Evolutionary conservation across 2,113 vertebrate species (phyloP).

Genomic region (Bos indicus): DNA sequence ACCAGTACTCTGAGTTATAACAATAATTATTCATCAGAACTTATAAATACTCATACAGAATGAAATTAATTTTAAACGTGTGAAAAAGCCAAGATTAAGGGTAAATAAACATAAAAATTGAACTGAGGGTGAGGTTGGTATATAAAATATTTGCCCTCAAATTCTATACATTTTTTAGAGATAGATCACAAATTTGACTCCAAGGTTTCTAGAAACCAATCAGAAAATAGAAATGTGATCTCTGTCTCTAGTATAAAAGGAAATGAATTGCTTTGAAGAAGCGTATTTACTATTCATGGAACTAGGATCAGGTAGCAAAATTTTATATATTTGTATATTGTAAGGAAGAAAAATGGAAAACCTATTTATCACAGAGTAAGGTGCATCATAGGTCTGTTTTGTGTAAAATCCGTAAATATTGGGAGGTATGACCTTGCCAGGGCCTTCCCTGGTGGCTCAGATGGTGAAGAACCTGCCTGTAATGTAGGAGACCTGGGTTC

Average conservation of each 20-base stretch:
- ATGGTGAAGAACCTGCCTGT: neutral
- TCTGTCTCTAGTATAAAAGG: constrained; percentile 1
- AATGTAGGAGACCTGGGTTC: neutral
- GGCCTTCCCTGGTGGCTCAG: neutral
- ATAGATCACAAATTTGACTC: constrained; percentile 28
- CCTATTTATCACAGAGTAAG: constrained; percentile 7
- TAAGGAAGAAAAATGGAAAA: constrained; percentile 7
- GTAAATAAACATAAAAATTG: neutral
- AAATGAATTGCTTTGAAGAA: constrained; percentile 32
- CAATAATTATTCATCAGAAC: constrained; percentile 37
- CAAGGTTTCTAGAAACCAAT: constrained; percentile 24
- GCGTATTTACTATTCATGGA: constrained; percentile 40
- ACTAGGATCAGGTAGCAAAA: constrained; percentile 6
- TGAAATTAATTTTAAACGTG: constrained; percentile 54
- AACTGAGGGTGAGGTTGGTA: neutral
- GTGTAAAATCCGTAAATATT: neutral
- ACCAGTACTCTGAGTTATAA: neutral
- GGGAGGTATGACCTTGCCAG: neutral
- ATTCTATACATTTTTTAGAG: neutral
- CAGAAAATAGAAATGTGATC: constrained; percentile 25
- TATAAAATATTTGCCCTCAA: constrained; percentile 18
- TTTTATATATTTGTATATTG: neutral
- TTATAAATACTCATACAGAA: neutral
- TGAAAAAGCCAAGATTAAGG: neutral
- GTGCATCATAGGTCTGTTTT: neutral